These are phyloP conservation scores for Selenia dentaria DNA, from an alignment of 2,888 invertebrate genomes.

Conservation along the genomic window DNA sequence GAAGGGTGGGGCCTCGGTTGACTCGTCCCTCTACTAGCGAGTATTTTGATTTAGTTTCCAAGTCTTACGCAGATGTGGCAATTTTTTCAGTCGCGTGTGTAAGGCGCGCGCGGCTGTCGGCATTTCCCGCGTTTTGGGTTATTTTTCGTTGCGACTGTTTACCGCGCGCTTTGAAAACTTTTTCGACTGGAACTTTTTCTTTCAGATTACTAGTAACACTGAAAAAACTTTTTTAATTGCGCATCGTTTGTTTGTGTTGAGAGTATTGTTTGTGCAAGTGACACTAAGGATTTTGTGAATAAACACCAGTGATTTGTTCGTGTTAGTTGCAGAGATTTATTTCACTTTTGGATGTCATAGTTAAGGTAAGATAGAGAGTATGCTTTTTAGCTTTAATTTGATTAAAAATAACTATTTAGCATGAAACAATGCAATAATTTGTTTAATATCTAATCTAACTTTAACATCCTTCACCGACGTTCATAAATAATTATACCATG, in stretches of 20 bases:
- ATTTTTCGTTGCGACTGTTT: conserved; percentile 51
- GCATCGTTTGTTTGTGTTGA: conserved; percentile 36
- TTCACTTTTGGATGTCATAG: conserved; percentile 73
- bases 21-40: conserved; percentile 82
- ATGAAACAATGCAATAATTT: too few species aligned
- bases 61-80: conserved; percentile 82
- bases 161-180: conserved; percentile 51
- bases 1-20: conserved; percentile 78
- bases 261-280: conserved; percentile 49
- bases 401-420: too few species aligned
- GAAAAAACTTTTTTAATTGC: conserved; percentile 44
- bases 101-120: conserved; percentile 71
- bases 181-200: conserved; percentile 51
- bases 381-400: too few species aligned
- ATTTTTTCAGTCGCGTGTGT: conserved; percentile 83
- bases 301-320: conserved; percentile 49
- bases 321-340: conserved; percentile 38
- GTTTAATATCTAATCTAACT: too few species aligned
- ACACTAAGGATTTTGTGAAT: conserved; percentile 57
- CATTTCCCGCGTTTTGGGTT: conserved; percentile 58
- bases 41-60: conserved; percentile 84
- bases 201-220: conserved; percentile 49
- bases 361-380: conserved; percentile 64
- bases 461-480: too few species aligned
- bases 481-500: too few species aligned